Evolutionary conservation across 2,797 vertebrate genomes (phyloP).

Genomic region (Liparis tanakae): DNA sequence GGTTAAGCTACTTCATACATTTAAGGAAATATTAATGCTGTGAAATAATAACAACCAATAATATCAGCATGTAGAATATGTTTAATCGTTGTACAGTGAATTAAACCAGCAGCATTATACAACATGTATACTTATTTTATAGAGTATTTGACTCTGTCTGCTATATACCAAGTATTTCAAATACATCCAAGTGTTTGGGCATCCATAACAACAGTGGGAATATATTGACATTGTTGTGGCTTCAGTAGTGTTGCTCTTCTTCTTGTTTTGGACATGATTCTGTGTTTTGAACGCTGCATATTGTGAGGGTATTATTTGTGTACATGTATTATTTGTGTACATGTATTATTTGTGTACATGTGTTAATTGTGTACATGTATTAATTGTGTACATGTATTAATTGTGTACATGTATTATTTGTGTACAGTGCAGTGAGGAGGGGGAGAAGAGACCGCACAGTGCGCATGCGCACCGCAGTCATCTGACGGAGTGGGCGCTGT

Average conservation of each 20-base stretch:
- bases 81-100: not conserved
- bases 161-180: not conserved
- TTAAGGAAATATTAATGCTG: not conserved
- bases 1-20: not conserved
- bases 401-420: no score
- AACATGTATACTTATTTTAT: not conserved
- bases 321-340: no score
- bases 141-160: no score
- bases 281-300: not conserved
- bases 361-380: no score
- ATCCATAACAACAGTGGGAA: no score
- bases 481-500: slow-evolving; percentile 64
- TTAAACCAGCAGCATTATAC: not conserved
- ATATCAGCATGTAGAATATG: not conserved
- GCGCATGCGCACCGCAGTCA: slow-evolving; percentile 73
- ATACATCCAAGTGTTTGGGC: not conserved
- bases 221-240: no score
- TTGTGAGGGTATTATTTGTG: not conserved
- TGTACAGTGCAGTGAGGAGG: not conserved
- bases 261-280: not conserved
- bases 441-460: not conserved
- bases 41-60: not conserved
- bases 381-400: no score
- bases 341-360: no score
- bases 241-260: not conserved